phyloP scores from a whole-genome alignment of 2,888 invertebrate genomes.

The Octonoba sinensis region DNA sequence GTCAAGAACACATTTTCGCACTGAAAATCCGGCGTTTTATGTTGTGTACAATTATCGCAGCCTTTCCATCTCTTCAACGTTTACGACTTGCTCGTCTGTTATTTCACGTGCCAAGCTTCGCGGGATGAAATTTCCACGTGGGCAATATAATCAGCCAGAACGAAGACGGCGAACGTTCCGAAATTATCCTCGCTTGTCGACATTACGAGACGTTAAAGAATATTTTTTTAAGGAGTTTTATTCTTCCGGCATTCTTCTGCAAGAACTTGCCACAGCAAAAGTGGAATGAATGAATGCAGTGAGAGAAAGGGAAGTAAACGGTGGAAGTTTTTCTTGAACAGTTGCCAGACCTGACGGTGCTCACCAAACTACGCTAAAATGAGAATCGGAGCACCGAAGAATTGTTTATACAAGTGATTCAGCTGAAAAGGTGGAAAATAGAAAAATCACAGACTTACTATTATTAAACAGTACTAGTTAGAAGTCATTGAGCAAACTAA shows the following conservation, averaged over 20 bases:
- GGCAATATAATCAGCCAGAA: constrained; percentile 19
- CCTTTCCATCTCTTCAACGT: not conserved
- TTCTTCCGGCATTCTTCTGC: not conserved
- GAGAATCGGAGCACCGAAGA: too few relatives aligned
- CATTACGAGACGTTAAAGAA: not conserved
- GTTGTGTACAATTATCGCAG: too few relatives aligned
- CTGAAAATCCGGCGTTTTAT: too few relatives aligned
- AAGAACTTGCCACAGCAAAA: constrained; percentile 4
- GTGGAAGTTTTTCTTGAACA: constrained; percentile 5
- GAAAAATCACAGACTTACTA: too few relatives aligned
- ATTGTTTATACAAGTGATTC: too few relatives aligned
- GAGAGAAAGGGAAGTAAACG: constrained; percentile 19
- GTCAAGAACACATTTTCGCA: too few relatives aligned
- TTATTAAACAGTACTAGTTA: too few relatives aligned
- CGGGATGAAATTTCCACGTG: constrained; percentile 15
- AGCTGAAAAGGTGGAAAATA: too few relatives aligned
- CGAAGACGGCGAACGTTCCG: constrained; percentile 11
- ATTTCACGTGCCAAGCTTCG: constrained; percentile 43
- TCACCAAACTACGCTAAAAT: not conserved
- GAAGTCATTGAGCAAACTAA: too few relatives aligned
- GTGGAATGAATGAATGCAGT: constrained; percentile 27
- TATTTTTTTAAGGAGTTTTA: not conserved
- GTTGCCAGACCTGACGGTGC: not conserved
- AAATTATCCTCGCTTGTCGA: constrained; percentile 56
- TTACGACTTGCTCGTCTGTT: constrained; percentile 28